Conservation (phyloP, 2,888 invertebrate species). For the Apamea anceps region DNA sequence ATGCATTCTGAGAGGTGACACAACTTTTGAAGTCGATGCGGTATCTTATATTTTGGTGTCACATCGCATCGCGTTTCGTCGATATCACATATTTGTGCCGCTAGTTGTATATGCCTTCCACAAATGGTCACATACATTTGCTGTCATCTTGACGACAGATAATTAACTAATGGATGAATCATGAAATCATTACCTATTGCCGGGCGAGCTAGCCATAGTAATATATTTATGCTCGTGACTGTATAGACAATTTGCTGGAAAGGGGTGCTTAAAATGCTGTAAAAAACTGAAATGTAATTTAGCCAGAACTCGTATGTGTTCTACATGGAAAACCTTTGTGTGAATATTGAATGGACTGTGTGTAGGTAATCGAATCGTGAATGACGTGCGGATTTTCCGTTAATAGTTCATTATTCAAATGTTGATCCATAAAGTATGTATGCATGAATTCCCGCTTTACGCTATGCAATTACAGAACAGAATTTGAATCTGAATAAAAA, state of each 20-base stretch:
- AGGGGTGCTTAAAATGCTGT: slow-evolving; percentile 7
- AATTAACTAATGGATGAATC: not conserved
- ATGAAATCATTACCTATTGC: not conserved
- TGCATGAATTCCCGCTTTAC: slow-evolving; percentile 18
- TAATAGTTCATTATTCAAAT: slow-evolving; percentile 16
- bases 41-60: not conserved
- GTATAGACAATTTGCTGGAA: slow-evolving; percentile 14
- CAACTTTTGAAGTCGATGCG: not conserved
- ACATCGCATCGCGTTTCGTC: not conserved
- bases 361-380: slow-evolving; percentile 15
- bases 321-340: not conserved
- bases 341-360: slow-evolving; percentile 1
- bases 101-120: not conserved
- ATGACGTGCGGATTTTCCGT: slow-evolving; percentile 8
- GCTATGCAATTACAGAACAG: not conserved
- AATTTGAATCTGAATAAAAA: slow-evolving; percentile 13
- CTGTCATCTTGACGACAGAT: not conserved
- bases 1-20: not conserved
- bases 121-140: not conserved
- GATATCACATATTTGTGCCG: not conserved
- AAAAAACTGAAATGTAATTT: slow-evolving; percentile 24
- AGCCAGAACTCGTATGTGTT: slow-evolving; percentile 6
- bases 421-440: slow-evolving; percentile 6
- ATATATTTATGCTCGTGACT: not conserved
- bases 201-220: not conserved